A percentile compares a stretch with the other conserved stretches of the same genome.
These are phyloP conservation scores for Pseudoips prasinana DNA, from an alignment of 2,888 invertebrate species.

Conservation along the genomic window DNA sequence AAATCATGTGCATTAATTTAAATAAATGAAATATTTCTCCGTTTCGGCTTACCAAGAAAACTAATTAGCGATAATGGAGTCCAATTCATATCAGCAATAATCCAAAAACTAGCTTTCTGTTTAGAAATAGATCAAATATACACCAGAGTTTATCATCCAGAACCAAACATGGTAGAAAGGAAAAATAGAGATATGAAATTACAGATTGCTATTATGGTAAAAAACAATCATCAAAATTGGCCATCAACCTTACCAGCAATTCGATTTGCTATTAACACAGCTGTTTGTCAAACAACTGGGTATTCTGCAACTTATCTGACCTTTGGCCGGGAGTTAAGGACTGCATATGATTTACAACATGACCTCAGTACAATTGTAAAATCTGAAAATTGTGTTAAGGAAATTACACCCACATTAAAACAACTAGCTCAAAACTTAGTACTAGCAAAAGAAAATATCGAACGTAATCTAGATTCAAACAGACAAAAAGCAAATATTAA, in stretches of 20 bases:
- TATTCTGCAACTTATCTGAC: constrained; percentile 5
- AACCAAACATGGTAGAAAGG: constrained; percentile 11
- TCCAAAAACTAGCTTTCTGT: constrained; percentile 38
- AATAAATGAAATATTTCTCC: constrained; percentile 42
- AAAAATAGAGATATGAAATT: constrained; percentile 11
- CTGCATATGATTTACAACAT: constrained; percentile 4
- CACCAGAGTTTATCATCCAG: constrained; percentile 40
- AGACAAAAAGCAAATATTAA: not conserved
- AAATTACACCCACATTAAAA: constrained; percentile 2
- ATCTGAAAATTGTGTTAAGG: constrained; percentile 1
- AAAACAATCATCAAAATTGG: constrained; percentile 7
- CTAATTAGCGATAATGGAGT: constrained; percentile 45
- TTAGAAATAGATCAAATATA: constrained; percentile 32
- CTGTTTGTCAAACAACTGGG: constrained; percentile 1
- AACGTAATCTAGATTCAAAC: not conserved
- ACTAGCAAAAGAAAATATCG: constrained; percentile 2
- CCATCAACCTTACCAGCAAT: constrained; percentile 5
- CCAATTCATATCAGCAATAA: constrained; percentile 42
- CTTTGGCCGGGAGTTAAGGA: constrained; percentile 6
- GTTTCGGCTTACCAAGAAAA: constrained; percentile 41
- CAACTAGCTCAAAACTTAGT: not conserved
- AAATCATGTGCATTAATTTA: constrained; percentile 36
- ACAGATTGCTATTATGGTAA: constrained; percentile 11
- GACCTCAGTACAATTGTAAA: constrained; percentile 2
- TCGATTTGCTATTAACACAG: constrained; percentile 10